Conservation (phyloP, 1,140 invertebrate genomes). For the Macrocentrus cingulum region DNA sequence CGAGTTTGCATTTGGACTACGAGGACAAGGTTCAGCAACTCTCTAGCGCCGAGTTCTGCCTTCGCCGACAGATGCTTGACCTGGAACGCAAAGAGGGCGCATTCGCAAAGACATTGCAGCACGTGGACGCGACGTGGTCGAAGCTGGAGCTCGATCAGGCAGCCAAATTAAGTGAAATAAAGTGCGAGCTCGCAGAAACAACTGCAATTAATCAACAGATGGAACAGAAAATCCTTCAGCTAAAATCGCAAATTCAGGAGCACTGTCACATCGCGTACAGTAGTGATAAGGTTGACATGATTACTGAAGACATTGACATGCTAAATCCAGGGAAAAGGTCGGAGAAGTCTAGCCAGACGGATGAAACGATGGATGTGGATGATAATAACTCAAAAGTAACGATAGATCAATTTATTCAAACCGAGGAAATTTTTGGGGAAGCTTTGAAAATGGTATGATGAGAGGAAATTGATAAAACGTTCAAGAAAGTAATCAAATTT, state of each 20-base stretch:
- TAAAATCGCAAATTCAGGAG: conserved; percentile 24
- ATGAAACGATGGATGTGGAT: conserved; percentile 21
- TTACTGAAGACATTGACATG: neutral
- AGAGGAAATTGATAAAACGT: neutral
- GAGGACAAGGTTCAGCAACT: conserved; percentile 32
- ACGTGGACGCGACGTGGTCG: conserved; percentile 57
- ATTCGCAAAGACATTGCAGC: conserved; percentile 52
- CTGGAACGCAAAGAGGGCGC: conserved; percentile 53
- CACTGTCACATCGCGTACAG: conserved; percentile 1
- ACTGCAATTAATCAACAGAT: conserved; percentile 36
- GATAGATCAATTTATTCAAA: conserved; percentile 14
- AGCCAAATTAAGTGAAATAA: conserved; percentile 34
- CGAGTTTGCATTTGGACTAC: conserved; percentile 30
- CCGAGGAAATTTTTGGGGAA: neutral
- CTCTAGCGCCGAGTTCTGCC: conserved; percentile 24
- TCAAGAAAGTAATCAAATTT: too few species aligned
- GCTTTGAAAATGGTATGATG: conserved; percentile 5
- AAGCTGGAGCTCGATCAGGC: conserved; percentile 51
- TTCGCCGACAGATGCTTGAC: conserved; percentile 46
- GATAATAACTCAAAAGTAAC: neutral
- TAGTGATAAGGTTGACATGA: conserved; percentile 13
- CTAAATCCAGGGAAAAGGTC: neutral
- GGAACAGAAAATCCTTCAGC: conserved; percentile 28
- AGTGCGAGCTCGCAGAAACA: conserved; percentile 33
- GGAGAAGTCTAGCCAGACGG: conserved; percentile 2